A percentile compares a stretch with the other conserved stretches of the same genome.
These are phyloP conservation scores for Desoria tigrina DNA, from an alignment of 2,888 invertebrate genomes.

Conservation along the genomic window DNA sequence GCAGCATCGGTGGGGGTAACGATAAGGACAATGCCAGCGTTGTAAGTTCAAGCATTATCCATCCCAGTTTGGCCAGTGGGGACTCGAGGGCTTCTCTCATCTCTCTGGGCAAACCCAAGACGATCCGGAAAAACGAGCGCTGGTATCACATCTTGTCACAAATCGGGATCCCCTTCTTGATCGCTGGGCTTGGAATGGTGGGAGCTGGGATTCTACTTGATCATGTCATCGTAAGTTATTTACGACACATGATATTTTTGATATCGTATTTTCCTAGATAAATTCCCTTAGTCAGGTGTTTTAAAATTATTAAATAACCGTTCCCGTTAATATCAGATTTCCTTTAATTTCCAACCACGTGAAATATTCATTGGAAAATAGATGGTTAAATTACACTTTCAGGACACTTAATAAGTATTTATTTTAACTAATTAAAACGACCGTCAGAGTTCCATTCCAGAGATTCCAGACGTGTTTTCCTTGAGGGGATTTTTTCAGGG, in stretches of 20 bases:
- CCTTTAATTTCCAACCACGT: too few species aligned
- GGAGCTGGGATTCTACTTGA: slow-evolving; percentile 45
- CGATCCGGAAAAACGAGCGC: slow-evolving; percentile 24
- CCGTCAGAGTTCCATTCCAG: too few species aligned
- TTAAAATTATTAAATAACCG: too few species aligned
- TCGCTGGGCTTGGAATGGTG: slow-evolving; percentile 48
- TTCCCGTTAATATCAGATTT: too few species aligned
- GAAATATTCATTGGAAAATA: too few species aligned
- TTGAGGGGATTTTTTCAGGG: too few species aligned
- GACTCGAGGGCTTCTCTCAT: slow-evolving; percentile 41
- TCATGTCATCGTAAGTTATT: slow-evolving; percentile 33
- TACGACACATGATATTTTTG: too few species aligned
- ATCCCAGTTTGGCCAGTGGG: slow-evolving; percentile 20
- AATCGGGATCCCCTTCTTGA: slow-evolving; percentile 41
- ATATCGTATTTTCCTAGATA: neutral
- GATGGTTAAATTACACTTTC: too few species aligned
- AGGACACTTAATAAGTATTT: too few species aligned
- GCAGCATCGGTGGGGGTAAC: slow-evolving; percentile 28
- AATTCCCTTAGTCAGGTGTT: neutral
- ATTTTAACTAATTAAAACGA: too few species aligned
- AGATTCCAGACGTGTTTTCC: too few species aligned
- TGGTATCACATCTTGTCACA: slow-evolving; percentile 40
- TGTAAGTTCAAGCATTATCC: slow-evolving; percentile 30
- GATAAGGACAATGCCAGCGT: slow-evolving; percentile 37
- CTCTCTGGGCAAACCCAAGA: slow-evolving; percentile 23